phyloP scores from a whole-genome alignment of 1,140 invertebrate species.

The Lordiphosa stackelbergi region DNA sequence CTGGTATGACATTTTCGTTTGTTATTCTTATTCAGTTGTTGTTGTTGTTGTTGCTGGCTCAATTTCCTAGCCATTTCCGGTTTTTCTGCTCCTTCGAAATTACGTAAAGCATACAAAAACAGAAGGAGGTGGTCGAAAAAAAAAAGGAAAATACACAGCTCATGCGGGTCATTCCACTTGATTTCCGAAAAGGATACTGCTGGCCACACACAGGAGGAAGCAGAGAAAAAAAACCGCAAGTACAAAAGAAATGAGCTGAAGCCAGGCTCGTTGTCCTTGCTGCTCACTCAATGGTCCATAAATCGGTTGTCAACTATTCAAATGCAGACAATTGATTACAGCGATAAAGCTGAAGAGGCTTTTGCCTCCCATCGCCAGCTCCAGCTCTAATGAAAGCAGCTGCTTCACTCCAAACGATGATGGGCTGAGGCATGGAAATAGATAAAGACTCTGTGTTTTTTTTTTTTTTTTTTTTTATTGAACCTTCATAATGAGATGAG shows the following conservation, averaged over 20 bases:
- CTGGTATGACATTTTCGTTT: constrained; percentile 67
- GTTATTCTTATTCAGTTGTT: constrained; percentile 63
- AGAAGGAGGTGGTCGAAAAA: constrained; percentile 36
- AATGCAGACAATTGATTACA: constrained; percentile 75
- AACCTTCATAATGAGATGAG: constrained; percentile 39
- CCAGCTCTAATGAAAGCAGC: constrained; percentile 61
- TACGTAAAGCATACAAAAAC: constrained; percentile 75
- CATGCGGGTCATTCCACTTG: constrained; percentile 72
- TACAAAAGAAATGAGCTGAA: constrained; percentile 68
- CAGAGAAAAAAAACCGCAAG: constrained; percentile 51
- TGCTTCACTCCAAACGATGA: constrained; percentile 45
- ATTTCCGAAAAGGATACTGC: constrained; percentile 75
- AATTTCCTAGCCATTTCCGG: constrained; percentile 75
- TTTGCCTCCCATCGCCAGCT: constrained; percentile 39
- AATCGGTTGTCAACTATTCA: constrained; percentile 75
- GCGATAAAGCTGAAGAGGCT: constrained; percentile 73
- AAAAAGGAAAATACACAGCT: constrained; percentile 28
- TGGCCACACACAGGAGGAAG: constrained; percentile 35
- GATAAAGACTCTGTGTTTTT: constrained; percentile 4
- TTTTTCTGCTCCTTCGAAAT: constrained; percentile 52
- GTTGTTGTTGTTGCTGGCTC: constrained; percentile 67
- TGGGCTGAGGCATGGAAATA: constrained; percentile 3
- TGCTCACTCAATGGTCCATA: constrained; percentile 72
- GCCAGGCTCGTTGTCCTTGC: constrained; percentile 23
- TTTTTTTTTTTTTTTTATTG: constrained; percentile 22